Evolutionary conservation across 1,140 invertebrate species (phyloP).

Genomic region (Mesaphorura yosii): DNA sequence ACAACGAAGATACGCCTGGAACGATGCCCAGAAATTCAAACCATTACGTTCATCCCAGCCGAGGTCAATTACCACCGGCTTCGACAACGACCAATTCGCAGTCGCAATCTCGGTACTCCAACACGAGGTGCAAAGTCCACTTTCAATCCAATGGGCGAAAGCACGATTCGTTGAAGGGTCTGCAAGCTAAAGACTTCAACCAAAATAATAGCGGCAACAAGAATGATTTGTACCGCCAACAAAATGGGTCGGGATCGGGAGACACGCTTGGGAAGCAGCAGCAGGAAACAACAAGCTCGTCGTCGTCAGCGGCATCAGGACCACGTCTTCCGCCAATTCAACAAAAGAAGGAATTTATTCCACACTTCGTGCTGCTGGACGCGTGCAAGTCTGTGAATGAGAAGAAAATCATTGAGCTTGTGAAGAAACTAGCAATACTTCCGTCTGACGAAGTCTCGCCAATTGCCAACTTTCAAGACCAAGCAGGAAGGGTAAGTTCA

Average conservation of each 20-base stretch:
- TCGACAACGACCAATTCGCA: too few relatives aligned
- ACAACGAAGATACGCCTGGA: too few relatives aligned
- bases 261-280: not conserved
- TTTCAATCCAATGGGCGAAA: too few relatives aligned
- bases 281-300: conserved; percentile 1
- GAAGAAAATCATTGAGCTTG: conserved; percentile 21
- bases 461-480: conserved; percentile 28
- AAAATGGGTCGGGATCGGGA: not conserved
- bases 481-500: conserved; percentile 23
- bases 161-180: too few relatives aligned
- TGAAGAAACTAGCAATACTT: conserved; percentile 13
- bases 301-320: not conserved
- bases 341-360: conserved; percentile 20
- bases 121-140: too few relatives aligned
- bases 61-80: too few relatives aligned
- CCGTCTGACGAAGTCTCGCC: conserved; percentile 18
- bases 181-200: too few relatives aligned
- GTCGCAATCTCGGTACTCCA: too few relatives aligned
- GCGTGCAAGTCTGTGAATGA: conserved; percentile 25
- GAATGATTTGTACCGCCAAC: not conserved
- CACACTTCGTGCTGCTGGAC: conserved; percentile 26
- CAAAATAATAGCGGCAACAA: not conserved
- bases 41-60: too few relatives aligned
- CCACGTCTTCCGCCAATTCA: not conserved
- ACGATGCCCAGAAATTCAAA: too few relatives aligned